Conservation (phyloP, 2,888 invertebrate genomes). For the Ochropleura plecta region DNA sequence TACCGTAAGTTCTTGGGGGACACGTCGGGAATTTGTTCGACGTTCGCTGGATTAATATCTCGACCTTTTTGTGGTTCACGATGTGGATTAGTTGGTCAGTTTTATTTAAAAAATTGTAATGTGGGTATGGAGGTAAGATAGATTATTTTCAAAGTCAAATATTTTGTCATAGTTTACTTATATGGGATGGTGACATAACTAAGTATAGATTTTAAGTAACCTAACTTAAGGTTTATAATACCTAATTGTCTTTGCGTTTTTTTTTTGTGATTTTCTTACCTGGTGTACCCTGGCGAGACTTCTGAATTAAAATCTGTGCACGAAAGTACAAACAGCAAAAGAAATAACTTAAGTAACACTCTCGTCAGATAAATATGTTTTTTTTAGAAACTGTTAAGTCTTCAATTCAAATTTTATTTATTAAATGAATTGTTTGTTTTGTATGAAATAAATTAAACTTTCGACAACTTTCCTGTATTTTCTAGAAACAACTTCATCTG, state of each 20-base stretch:
- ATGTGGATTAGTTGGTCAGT: slow-evolving; percentile 36
- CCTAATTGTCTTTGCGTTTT: neutral
- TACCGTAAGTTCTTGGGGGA: slow-evolving; percentile 81
- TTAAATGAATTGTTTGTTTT: no score
- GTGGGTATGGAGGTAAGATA: neutral
- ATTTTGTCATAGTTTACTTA: neutral
- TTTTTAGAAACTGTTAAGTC: no score
- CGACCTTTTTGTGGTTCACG: slow-evolving; percentile 61
- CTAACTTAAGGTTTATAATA: neutral
- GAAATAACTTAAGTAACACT: no score
- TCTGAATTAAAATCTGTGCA: neutral
- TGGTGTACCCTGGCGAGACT: neutral
- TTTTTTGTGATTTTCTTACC: neutral
- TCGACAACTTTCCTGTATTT: no score
- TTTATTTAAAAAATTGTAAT: slow-evolving; percentile 40
- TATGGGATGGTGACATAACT: neutral
- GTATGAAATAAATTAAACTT: no score
- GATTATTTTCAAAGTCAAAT: neutral
- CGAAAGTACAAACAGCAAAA: no score
- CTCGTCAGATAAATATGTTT: no score
- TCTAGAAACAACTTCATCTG: no score
- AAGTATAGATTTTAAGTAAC: neutral
- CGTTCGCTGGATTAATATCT: slow-evolving; percentile 77
- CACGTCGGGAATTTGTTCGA: slow-evolving; percentile 77
- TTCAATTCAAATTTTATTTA: no score